Evolutionary conservation across 2,113 vertebrate species (phyloP).

Genomic region (Peucedramus taeniatus): DNA sequence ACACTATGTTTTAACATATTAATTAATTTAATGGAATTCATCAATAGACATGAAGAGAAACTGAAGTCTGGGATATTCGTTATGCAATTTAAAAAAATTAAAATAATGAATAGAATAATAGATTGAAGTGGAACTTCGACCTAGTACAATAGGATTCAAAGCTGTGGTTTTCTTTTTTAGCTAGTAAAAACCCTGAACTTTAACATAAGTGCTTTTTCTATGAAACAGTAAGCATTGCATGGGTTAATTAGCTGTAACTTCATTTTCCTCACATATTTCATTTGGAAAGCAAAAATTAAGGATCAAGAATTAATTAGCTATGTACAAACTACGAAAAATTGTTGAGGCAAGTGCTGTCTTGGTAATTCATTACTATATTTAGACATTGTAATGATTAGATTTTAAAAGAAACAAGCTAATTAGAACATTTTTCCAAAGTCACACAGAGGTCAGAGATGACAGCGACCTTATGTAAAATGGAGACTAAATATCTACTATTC

Average conservation of each 20-base stretch:
- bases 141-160: not conserved
- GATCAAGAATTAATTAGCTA: conserved; percentile 17
- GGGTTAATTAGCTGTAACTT: conserved; percentile 38
- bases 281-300: conserved; percentile 40
- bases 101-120: not conserved
- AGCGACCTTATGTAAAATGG: not conserved
- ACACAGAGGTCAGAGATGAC: conserved; percentile 16
- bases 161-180: not conserved
- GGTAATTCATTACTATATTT: conserved; percentile 39
- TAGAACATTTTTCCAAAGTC: conserved; percentile 26
- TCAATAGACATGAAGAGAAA: not conserved
- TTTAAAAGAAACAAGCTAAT: conserved; percentile 47
- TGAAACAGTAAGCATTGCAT: not conserved
- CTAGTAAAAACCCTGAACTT: not conserved
- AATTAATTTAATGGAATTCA: not conserved
- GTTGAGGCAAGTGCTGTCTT: conserved; percentile 25
- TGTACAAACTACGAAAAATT: conserved; percentile 33
- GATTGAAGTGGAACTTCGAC: not conserved
- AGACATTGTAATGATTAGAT: conserved; percentile 48
- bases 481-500: conserved; percentile 14
- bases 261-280: conserved; percentile 41
- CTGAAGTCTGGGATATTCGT: not conserved
- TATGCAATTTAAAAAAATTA: not conserved
- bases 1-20: not conserved
- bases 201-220: not conserved